Percentiles rank a stretch among this genome's conserved stretches.
phyloP scores from a whole-genome alignment of 2,888 invertebrate genomes.

The Thecocarcelia acutangulata region DNA sequence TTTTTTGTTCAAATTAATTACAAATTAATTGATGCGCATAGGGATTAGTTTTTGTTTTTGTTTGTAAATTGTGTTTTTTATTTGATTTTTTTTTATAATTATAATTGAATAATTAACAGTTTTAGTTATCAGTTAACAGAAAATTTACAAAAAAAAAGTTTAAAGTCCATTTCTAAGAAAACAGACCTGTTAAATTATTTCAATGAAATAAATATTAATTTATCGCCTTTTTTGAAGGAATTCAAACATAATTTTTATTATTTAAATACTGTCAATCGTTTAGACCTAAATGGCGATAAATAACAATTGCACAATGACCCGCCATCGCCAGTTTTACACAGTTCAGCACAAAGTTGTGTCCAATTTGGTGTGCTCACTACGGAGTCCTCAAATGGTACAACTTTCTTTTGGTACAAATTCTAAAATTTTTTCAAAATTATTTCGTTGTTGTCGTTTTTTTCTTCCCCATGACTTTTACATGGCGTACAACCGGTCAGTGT shows the following conservation, averaged over 20 bases:
- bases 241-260: neutral
- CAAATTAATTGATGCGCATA: conserved; percentile 82
- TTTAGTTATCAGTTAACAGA: conserved; percentile 34
- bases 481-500: conserved; percentile 78
- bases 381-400: conserved; percentile 17
- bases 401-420: conserved; percentile 60
- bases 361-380: conserved; percentile 82
- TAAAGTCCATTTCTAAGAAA: conserved; percentile 57
- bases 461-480: conserved; percentile 70
- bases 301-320: conserved; percentile 90
- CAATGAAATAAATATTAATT: conserved; percentile 3
- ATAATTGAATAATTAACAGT: conserved; percentile 59
- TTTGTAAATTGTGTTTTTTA: conserved; percentile 64
- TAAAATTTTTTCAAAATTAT: conserved; percentile 63
- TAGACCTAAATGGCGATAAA: conserved; percentile 83
- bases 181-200: conserved; percentile 37
- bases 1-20: conserved; percentile 80
- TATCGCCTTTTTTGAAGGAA: conserved; percentile 49
- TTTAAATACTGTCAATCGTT: conserved; percentile 22
- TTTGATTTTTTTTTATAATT: conserved; percentile 35
- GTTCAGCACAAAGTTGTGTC: conserved; percentile 85
- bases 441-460: conserved; percentile 26
- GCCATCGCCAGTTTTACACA: conserved; percentile 87
- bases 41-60: conserved; percentile 76
- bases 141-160: conserved; percentile 45